Conservation (phyloP, 1,140 invertebrate species). For the Archegozetes longisetosus region DNA sequence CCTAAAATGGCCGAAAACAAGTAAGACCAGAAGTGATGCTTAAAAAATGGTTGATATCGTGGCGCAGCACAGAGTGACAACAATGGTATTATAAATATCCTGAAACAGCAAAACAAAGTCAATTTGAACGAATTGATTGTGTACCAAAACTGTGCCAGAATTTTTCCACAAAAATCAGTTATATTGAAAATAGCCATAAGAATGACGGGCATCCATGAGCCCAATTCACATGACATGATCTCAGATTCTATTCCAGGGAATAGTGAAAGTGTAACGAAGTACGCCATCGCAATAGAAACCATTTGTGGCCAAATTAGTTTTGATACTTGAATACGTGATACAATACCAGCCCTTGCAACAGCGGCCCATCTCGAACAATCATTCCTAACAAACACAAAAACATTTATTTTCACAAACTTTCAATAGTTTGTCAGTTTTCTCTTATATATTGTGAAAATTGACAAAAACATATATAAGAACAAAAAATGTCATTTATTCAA, state of each 20-base stretch:
- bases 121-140: constrained; percentile 59
- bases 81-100: constrained; percentile 58
- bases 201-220: constrained; percentile 76
- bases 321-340: too few relatives aligned
- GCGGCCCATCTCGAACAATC: too few relatives aligned
- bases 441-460: too few relatives aligned
- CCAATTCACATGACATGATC: constrained; percentile 59
- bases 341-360: too few relatives aligned
- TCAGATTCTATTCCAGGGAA: constrained; percentile 80
- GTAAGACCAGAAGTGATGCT: constrained; percentile 48
- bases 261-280: constrained; percentile 67
- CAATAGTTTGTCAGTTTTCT: too few relatives aligned
- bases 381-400: too few relatives aligned
- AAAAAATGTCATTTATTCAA: too few relatives aligned
- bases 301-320: constrained; percentile 82
- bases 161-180: constrained; percentile 67
- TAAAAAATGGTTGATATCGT: constrained; percentile 47
- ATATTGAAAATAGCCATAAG: constrained; percentile 74
- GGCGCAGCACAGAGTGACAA: constrained; percentile 60
- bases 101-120: constrained; percentile 45
- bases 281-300: constrained; percentile 64
- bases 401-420: too few relatives aligned
- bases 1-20: constrained; percentile 46
- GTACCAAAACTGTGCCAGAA: constrained; percentile 57
- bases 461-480: too few relatives aligned